A percentile compares a stretch with the other conserved stretches of the same genome.
These are phyloP conservation scores for Entelurus aequoreus DNA, from an alignment of 2,113 vertebrate species.

Conservation along the genomic window DNA sequence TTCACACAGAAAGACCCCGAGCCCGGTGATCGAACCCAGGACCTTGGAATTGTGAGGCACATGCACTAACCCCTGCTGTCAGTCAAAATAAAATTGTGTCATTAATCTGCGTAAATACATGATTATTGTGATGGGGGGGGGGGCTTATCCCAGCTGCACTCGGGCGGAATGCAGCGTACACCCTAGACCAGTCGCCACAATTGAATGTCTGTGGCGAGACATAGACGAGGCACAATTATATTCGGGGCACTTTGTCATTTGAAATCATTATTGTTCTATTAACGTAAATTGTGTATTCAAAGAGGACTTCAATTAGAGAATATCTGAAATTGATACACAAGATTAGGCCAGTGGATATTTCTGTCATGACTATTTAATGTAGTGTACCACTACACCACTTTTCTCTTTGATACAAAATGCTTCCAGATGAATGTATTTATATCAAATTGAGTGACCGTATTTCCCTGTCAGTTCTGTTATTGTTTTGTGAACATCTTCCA, in stretches of 20 bases:
- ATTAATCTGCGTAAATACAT: too few species aligned
- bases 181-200: too few species aligned
- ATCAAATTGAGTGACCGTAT: constrained; percentile 6
- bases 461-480: neutral
- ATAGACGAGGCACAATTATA: neutral
- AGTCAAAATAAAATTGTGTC: too few species aligned
- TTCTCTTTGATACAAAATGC: constrained; percentile 46
- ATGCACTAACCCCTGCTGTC: too few species aligned
- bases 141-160: too few species aligned
- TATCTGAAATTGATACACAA: constrained; percentile 48
- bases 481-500: neutral
- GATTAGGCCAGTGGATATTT: constrained; percentile 47
- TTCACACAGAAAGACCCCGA: too few species aligned
- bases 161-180: too few species aligned
- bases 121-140: too few species aligned
- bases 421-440: constrained; percentile 50
- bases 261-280: neutral
- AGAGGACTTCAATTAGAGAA: constrained; percentile 18
- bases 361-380: constrained; percentile 39
- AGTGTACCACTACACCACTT: constrained; percentile 31
- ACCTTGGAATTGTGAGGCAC: too few species aligned
- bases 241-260: neutral
- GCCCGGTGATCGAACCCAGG: too few species aligned
- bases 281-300: constrained; percentile 18
- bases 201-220: neutral